These are phyloP conservation scores for Caenorhabditis zanzibari DNA, from an alignment of 2,888 invertebrate genomes.

Conservation along the genomic window DNA sequence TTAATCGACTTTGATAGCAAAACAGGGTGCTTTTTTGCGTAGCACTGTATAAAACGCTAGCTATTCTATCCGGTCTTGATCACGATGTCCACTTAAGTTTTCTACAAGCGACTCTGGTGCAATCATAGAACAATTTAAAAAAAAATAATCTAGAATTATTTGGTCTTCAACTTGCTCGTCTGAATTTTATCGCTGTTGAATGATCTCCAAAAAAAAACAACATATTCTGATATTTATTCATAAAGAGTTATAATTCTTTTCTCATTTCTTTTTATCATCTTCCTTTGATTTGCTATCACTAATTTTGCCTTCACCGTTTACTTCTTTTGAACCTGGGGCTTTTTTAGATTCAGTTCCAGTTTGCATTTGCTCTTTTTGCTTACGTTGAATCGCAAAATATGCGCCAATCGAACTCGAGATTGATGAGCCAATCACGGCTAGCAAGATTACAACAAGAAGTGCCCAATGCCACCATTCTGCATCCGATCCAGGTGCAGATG, in stretches of 20 bases:
- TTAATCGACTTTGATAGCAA: too few species aligned
- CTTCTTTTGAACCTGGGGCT: background rate
- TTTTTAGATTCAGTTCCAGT: background rate
- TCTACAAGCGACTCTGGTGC: too few species aligned
- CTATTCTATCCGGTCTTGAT: too few species aligned
- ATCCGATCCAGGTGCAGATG: too few species aligned
- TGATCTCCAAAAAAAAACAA: background rate
- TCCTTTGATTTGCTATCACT: background rate
- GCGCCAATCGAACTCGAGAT: slow-evolving; percentile 5
- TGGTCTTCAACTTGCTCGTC: too few species aligned
- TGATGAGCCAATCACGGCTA: slow-evolving; percentile 3
- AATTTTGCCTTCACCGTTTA: background rate
- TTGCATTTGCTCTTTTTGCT: background rate
- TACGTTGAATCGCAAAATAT: background rate
- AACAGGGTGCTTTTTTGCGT: too few species aligned
- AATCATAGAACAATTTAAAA: too few species aligned
- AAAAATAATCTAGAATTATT: too few species aligned
- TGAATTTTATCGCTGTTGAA: too few species aligned
- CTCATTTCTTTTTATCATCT: background rate
- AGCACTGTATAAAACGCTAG: too few species aligned
- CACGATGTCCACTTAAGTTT: too few species aligned
- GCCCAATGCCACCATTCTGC: slow-evolving; percentile 23
- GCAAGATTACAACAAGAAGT: slow-evolving; percentile 1
- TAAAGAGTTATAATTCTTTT: background rate
- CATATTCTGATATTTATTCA: too few species aligned